phyloP scores from a whole-genome alignment of 2,113 vertebrate genomes.

The Crotalus viridis region DNA sequence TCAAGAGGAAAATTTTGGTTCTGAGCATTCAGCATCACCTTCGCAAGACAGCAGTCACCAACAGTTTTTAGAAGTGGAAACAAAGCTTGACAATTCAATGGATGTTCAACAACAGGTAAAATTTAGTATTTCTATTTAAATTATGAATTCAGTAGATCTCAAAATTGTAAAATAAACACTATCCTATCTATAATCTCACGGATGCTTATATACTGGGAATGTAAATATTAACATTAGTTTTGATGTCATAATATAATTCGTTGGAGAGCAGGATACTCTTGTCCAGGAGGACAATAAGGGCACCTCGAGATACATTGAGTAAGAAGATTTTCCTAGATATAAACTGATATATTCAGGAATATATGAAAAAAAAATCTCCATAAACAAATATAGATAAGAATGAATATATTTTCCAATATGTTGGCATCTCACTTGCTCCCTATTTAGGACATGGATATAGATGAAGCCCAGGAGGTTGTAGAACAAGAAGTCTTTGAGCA shows the following conservation, averaged over 20 bases:
- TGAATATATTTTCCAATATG: neutral
- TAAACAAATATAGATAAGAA: neutral
- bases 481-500: constrained; percentile 91
- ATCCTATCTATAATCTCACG: neutral
- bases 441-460: constrained; percentile 90
- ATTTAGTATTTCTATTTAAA: constrained; percentile 20
- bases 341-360: neutral
- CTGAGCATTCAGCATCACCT: constrained; percentile 82
- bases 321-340: neutral
- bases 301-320: neutral
- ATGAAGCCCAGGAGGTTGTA: constrained; percentile 88
- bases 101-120: constrained; percentile 95
- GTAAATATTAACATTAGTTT: neutral
- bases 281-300: neutral
- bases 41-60: constrained; percentile 87
- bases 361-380: neutral
- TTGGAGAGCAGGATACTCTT: neutral
- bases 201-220: neutral
- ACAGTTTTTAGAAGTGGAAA: constrained; percentile 84
- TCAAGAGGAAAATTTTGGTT: constrained; percentile 88
- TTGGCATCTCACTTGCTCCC: constrained; percentile 20
- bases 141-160: constrained; percentile 4
- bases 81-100: constrained; percentile 89
- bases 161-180: neutral
- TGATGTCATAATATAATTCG: neutral